phyloP scores from a whole-genome alignment of 1,140 invertebrate species.

The Ericerus pela region DNA sequence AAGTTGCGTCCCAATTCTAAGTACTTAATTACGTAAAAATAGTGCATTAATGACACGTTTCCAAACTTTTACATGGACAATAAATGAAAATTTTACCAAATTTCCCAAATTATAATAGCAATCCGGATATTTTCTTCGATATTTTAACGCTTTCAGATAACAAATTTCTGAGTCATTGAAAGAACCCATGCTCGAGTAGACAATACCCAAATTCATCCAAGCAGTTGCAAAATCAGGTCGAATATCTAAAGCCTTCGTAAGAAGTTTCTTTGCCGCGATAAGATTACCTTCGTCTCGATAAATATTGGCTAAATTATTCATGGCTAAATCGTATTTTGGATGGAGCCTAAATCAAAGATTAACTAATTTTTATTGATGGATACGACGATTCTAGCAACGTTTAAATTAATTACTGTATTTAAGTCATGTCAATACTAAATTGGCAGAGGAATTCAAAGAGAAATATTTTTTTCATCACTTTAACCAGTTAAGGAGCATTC shows the following conservation, averaged over 20 bases:
- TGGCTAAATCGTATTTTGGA: slow-evolving; percentile 85
- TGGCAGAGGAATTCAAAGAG: too few species aligned
- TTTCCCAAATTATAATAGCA: slow-evolving; percentile 91
- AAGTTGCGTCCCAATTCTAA: slow-evolving; percentile 41
- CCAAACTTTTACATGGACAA: slow-evolving; percentile 8
- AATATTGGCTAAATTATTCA: slow-evolving; percentile 93
- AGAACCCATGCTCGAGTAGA: slow-evolving; percentile 57
- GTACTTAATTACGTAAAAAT: slow-evolving; percentile 36
- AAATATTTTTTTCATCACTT: too few species aligned
- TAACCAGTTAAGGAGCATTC: too few species aligned
- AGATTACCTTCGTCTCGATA: slow-evolving; percentile 60
- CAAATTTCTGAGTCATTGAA: slow-evolving; percentile 56
- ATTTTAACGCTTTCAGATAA: slow-evolving; percentile 57
- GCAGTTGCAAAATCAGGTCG: slow-evolving; percentile 84
- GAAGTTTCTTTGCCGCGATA: slow-evolving; percentile 55
- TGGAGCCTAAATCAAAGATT: slow-evolving; percentile 46
- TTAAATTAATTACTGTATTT: too few species aligned
- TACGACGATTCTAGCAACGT: slow-evolving; percentile 14
- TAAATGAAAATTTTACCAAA: slow-evolving; percentile 42
- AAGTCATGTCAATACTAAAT: too few species aligned
- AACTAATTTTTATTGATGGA: too few species aligned
- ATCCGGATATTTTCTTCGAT: slow-evolving; percentile 71
- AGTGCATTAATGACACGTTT: slow-evolving; percentile 7
- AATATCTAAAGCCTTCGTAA: slow-evolving; percentile 54
- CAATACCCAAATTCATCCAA: slow-evolving; percentile 96